These are phyloP conservation scores for Encarsia formosa DNA, from an alignment of 2,888 invertebrate species.

Conservation along the genomic window DNA sequence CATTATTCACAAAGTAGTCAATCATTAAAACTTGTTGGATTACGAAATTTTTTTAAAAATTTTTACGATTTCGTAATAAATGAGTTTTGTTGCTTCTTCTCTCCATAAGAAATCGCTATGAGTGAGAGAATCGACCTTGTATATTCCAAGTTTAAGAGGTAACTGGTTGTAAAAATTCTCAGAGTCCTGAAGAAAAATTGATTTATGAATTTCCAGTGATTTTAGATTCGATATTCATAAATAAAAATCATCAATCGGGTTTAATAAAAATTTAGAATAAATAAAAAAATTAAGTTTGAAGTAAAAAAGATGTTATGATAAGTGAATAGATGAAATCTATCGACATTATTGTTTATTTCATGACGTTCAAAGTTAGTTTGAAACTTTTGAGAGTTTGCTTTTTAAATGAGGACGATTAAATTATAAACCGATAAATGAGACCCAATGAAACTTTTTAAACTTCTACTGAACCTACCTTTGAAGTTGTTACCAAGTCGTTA, in stretches of 20 bases:
- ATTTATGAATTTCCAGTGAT: neutral
- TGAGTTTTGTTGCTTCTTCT: neutral
- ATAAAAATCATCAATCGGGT: neutral
- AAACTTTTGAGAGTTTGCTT: too few species aligned
- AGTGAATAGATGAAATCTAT: too few species aligned
- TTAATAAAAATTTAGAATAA: neutral
- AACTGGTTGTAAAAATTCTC: neutral
- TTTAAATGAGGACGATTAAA: too few species aligned
- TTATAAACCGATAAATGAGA: too few species aligned
- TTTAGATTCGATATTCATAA: neutral
- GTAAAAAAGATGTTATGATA: too few species aligned
- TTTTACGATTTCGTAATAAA: neutral
- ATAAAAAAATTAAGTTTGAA: too few species aligned
- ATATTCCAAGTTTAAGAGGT: neutral
- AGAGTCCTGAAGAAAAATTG: neutral
- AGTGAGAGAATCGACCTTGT: neutral
- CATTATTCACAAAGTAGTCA: too few species aligned
- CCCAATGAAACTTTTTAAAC: neutral
- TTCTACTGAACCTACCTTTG: constrained; percentile 45
- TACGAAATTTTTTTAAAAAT: too few species aligned
- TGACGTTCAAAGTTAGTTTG: too few species aligned
- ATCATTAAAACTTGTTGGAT: too few species aligned
- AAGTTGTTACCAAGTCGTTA: constrained; percentile 70
- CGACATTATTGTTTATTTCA: too few species aligned
- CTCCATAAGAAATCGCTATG: constrained; percentile 7